phyloP scores from a whole-genome alignment of 92 coral and sea anemone genomes.

The Metridium senile region DNA sequence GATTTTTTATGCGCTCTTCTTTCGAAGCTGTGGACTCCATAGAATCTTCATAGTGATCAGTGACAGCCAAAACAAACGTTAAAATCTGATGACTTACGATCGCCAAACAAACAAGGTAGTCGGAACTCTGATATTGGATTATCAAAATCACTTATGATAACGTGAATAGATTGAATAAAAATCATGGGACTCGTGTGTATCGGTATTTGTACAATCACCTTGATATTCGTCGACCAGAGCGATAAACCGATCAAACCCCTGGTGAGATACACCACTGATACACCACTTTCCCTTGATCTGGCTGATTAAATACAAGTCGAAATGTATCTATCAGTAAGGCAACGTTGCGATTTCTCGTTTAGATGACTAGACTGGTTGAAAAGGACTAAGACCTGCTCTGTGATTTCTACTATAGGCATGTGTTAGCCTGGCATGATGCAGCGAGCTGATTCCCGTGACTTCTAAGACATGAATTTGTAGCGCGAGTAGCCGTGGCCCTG shows the following conservation, averaged over 20 bases:
- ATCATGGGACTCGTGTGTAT: constrained; percentile 76
- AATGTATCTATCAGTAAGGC: constrained; percentile 72
- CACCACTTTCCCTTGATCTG: constrained; percentile 91
- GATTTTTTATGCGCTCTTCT: background rate
- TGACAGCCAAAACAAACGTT: constrained; percentile 45
- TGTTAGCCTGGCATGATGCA: constrained; percentile 12
- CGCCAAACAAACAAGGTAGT: constrained; percentile 43
- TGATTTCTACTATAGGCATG: constrained; percentile 34
- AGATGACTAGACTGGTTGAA: constrained; percentile 6
- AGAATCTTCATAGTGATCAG: constrained; percentile 40
- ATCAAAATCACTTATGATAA: constrained; percentile 86
- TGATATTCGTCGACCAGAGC: constrained; percentile 63
- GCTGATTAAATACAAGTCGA: constrained; percentile 82
- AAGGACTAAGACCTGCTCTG: background rate
- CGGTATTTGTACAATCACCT: constrained; percentile 88
- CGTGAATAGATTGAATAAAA: constrained; percentile 74
- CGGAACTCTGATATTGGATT: constrained; percentile 83
- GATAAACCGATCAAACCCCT: constrained; percentile 94
- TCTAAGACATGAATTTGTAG: constrained; percentile 10
- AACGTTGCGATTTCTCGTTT: constrained; percentile 41
- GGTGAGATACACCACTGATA: constrained; percentile 73
- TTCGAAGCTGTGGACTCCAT: constrained; percentile 38
- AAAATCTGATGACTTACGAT: constrained; percentile 29
- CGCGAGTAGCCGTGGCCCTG: constrained; percentile 24
- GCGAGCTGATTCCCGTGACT: constrained; percentile 1